Base-by-base conservation (phyloP, 2,888 invertebrate species). In the Hofmannophila pseudospretella region DNA sequence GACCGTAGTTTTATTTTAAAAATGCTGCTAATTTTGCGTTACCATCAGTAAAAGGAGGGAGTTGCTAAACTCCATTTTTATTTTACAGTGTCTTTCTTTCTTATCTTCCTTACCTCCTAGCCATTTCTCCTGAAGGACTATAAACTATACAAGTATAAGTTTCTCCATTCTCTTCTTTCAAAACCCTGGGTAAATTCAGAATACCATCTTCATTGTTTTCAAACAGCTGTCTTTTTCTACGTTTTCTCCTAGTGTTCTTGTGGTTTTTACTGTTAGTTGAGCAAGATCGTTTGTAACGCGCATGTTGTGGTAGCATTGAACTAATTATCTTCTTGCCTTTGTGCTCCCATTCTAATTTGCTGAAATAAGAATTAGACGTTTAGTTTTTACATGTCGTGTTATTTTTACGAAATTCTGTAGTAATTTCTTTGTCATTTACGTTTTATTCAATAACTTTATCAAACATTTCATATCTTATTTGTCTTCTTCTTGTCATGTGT, bases 131-230 rank as follows among this genome's bases (percentile, higher is more conserved):
- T 1, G 91, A 91, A 19, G 92, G 89, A 61, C 93, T 93, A 37
- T 89, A 89, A 0, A 94, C 94, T 30, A 91, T 90, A 76, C 95
- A 96, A n/a, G 93, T 93, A 69, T 94, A 95, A 36, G 89, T 88
- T 34, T 94, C 95, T 23, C 93, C 92, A 68, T 94, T 94, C 36
- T 91, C 89, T 31, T 80, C 80, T 30, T 91, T 90, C 45, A 89
- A 79, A 10, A 92, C 79, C 52, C 85, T 88, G 36, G 88, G 87
- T 64, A 92, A 89, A 49, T 86, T 87, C 44, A 92, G 61, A 25
- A 90, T 84, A 1, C 91, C 92, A 30, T 90, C 81, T 54, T 82
- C 81, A 22, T 66, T 73, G 0, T 71, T 61, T 27, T 79, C 77
- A 35, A 71, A 72, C 0, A 81, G 46, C 36, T 84, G 77, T 39